Conservation (phyloP, 2,113 vertebrate species). For the Alectura lathami region DNA sequence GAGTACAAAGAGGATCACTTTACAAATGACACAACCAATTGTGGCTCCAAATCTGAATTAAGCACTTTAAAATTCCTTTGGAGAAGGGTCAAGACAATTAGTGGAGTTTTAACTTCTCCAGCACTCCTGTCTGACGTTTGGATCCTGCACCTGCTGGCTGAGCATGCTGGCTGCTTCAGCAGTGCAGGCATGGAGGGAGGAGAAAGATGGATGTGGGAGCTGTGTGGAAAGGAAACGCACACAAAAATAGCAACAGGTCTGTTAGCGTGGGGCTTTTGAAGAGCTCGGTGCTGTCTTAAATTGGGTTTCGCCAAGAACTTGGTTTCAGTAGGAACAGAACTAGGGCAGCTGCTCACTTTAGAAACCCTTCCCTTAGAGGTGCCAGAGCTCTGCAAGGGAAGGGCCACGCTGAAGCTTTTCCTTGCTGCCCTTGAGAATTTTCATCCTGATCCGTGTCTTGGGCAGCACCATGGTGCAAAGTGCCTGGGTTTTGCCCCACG, state of each 20-base stretch:
- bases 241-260: not conserved
- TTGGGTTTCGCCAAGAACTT: not conserved
- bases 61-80: not conserved
- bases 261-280: not conserved
- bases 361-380: not conserved
- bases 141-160: not conserved
- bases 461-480: not conserved
- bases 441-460: not conserved
- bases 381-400: not conserved
- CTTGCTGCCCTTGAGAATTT: not conserved
- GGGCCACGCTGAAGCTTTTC: not conserved
- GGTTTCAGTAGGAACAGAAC: not conserved
- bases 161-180: not conserved
- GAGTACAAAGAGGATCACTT: not conserved
- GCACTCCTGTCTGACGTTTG: not conserved
- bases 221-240: not conserved
- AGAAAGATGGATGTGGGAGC: not conserved
- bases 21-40: not conserved
- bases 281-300: not conserved
- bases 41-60: not conserved
- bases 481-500: not conserved
- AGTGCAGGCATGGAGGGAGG: not conserved
- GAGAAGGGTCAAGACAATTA: not conserved
- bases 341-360: fast-evolving
- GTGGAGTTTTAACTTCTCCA: not conserved